These are phyloP conservation scores for Drosophila bocki DNA, from an alignment of 1,140 invertebrate genomes.

Conservation along the genomic window DNA sequence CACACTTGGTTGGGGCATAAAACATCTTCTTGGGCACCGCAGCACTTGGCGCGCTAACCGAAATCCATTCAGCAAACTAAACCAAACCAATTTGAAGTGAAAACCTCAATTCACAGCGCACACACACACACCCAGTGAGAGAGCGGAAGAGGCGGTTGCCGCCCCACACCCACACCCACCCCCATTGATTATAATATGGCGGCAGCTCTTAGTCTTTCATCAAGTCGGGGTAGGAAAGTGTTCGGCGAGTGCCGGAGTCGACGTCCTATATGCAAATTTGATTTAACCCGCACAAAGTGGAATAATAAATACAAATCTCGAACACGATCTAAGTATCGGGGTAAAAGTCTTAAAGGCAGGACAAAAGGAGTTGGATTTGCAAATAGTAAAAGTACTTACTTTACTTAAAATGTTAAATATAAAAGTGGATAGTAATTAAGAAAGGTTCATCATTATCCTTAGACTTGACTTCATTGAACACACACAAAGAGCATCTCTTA, in stretches of 20 bases:
- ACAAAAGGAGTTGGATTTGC: neutral
- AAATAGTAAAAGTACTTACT: too few relatives aligned
- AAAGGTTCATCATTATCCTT: neutral
- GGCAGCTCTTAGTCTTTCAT: slow-evolving; percentile 58
- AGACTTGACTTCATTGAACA: neutral
- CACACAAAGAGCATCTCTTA: neutral
- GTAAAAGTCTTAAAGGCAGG: slow-evolving; percentile 6
- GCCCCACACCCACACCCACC: neutral
- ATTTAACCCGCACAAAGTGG: slow-evolving; percentile 64
- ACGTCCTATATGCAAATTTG: slow-evolving; percentile 65
- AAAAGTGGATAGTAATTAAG: too few relatives aligned
- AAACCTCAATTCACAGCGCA: slow-evolving; percentile 58
- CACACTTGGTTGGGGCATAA: slow-evolving; percentile 13
- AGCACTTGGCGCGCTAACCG: slow-evolving; percentile 54
- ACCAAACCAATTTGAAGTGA: slow-evolving; percentile 69
- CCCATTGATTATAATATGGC: slow-evolving; percentile 67
- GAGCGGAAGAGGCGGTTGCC: neutral
- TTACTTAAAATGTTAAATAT: neutral
- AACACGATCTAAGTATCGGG: slow-evolving; percentile 43
- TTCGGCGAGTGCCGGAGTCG: slow-evolving; percentile 31
- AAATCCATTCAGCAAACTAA: slow-evolving; percentile 73
- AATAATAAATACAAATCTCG: slow-evolving; percentile 67
- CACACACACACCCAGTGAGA: slow-evolving; percentile 9
- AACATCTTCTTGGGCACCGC: slow-evolving; percentile 40
- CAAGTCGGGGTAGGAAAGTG: slow-evolving; percentile 27